Evolutionary conservation across 2,113 vertebrate genomes (phyloP).

Genomic region (Saccopteryx bilineata): DNA sequence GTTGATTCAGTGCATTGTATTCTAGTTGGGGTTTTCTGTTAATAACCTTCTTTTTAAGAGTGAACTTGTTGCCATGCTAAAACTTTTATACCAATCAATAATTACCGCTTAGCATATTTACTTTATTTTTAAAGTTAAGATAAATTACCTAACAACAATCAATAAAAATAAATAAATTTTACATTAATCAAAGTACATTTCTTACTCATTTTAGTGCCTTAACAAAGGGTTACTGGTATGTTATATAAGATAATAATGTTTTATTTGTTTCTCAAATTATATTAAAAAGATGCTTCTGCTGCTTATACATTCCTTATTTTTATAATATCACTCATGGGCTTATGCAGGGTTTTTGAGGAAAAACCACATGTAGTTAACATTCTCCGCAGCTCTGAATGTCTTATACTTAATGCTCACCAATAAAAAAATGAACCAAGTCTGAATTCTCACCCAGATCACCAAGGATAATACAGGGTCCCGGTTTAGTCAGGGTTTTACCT

Average conservation of each 20-base stretch:
- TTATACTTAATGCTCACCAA: constrained; percentile 5
- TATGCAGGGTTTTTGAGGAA: not conserved
- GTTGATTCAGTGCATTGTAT: not conserved
- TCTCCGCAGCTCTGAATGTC: not conserved
- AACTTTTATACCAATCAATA: not conserved
- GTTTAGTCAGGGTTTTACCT: not conserved
- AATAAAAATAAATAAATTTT: not conserved
- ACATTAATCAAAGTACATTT: not conserved
- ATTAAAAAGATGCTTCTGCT: not conserved
- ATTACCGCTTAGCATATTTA: not conserved
- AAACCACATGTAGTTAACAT: not conserved
- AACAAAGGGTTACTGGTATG: not conserved
- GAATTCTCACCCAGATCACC: not conserved
- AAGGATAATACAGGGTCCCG: not conserved
- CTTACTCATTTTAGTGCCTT: not conserved
- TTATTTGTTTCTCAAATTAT: constrained; percentile 14
- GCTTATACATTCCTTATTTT: not conserved
- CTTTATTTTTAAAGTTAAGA: not conserved
- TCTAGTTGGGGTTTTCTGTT: not conserved
- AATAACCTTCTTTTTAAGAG: not conserved
- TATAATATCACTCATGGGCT: not conserved
- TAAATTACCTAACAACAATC: not conserved
- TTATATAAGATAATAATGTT: not conserved
- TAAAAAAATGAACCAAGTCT: not conserved
- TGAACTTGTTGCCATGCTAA: constrained; percentile 15